A percentile compares a stretch with the other conserved stretches of the same genome.
Evolutionary conservation across 2,888 invertebrate species (phyloP).

Genomic region (Harpagoxenus sublaevis): DNA sequence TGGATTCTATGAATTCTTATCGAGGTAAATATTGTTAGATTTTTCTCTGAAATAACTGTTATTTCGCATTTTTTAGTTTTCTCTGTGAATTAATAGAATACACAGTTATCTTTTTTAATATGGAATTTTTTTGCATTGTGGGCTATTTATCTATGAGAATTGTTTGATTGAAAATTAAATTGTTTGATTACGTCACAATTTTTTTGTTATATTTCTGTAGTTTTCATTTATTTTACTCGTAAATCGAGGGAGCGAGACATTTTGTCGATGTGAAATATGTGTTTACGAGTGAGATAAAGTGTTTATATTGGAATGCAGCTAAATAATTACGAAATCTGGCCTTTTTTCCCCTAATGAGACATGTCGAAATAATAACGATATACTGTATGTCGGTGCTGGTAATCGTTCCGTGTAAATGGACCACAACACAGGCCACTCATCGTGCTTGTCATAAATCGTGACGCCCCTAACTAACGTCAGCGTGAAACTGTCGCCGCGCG

Average conservation of each 20-base stretch:
- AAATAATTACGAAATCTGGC: not conserved
- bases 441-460: constrained; percentile 65
- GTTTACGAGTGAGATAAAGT: not conserved
- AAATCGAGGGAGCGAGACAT: not conserved
- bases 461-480: constrained; percentile 68
- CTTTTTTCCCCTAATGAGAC: not conserved
- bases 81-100: not conserved
- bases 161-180: not conserved
- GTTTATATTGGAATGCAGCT: not conserved
- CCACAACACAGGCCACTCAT: constrained; percentile 26
- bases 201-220: not conserved
- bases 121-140: not conserved
- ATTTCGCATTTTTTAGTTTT: not conserved
- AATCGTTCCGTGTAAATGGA: constrained; percentile 32
- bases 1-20: not conserved
- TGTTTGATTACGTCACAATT: not conserved
- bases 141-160: not conserved
- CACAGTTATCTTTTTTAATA: not conserved
- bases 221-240: not conserved
- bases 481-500: constrained; percentile 26
- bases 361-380: constrained; percentile 21
- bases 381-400: not conserved
- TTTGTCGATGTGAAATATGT: not conserved
- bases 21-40: not conserved
- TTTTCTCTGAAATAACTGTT: not conserved